Percentiles rank a stretch among this genome's conserved stretches.
phyloP scores from a whole-genome alignment of 2,113 vertebrate genomes.

The Mormyrus iriodes region DNA sequence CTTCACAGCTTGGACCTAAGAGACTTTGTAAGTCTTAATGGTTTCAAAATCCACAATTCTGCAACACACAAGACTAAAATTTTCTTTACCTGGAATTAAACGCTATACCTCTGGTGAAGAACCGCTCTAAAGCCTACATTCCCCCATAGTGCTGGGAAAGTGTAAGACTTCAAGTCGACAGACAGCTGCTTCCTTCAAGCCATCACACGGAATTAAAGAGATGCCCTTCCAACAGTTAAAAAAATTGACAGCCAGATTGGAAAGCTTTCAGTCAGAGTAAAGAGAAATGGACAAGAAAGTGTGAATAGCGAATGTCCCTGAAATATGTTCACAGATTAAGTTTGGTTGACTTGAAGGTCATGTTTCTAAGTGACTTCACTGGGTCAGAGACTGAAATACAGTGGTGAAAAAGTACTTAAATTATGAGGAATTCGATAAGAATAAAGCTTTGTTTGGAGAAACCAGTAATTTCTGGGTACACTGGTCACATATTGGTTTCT shows the following conservation, averaged over 20 bases:
- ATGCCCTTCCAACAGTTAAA: conserved; percentile 48
- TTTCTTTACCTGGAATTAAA: conserved; percentile 37
- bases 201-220: conserved; percentile 47
- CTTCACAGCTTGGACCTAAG: background rate
- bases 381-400: conserved; percentile 43
- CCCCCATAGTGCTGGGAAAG: conserved; percentile 53
- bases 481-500: conserved; percentile 40
- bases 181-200: conserved; percentile 50
- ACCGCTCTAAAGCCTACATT: conserved; percentile 45
- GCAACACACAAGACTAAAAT: background rate
- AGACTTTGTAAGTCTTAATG: background rate
- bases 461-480: conserved; percentile 35
- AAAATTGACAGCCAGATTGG: conserved; percentile 42
- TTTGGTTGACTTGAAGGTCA: conserved; percentile 18
- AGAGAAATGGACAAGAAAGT: background rate
- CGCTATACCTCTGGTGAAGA: conserved; percentile 40
- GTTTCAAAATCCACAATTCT: background rate
- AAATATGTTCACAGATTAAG: conserved; percentile 22
- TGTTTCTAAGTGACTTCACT: conserved; percentile 27
- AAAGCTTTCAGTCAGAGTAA: conserved; percentile 44
- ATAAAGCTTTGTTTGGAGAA: conserved; percentile 38
- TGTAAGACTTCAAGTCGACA: conserved; percentile 46
- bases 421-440: conserved; percentile 39
- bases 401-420: conserved; percentile 39
- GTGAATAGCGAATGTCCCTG: conserved; percentile 3